Evolutionary conservation across 30 jellyfish, hydroid and myxozoan genomes (phyloP).

Genomic region (Rhopilema esculentum): DNA sequence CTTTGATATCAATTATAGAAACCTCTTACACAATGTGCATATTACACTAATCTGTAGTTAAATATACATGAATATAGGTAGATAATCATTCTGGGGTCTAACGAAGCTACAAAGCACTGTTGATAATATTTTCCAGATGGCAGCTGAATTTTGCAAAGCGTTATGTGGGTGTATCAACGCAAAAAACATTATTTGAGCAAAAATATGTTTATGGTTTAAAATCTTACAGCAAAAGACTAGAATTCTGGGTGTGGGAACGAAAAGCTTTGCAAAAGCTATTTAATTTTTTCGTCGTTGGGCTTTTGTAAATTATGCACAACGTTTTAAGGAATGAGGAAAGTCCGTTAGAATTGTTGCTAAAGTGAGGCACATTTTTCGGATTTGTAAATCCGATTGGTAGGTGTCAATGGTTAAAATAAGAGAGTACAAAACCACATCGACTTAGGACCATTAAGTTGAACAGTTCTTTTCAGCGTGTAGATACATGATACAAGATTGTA

Average conservation of each 20-base stretch:
- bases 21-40: too few species aligned
- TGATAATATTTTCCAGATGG: background rate
- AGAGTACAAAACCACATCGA: background rate
- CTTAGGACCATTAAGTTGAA: background rate
- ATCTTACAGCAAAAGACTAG: background rate
- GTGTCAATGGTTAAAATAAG: background rate
- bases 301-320: too few species aligned
- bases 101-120: too few species aligned
- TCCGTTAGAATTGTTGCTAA: background rate
- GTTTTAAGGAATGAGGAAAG: background rate
- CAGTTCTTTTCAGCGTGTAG: background rate
- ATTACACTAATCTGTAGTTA: too few species aligned
- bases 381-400: background rate
- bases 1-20: too few species aligned
- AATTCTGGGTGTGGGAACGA: too few species aligned
- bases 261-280: too few species aligned
- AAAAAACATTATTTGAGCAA: background rate
- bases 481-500: background rate
- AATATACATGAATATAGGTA: too few species aligned
- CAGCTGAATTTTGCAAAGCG: background rate
- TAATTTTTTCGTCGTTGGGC: too few species aligned
- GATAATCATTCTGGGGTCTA: too few species aligned
- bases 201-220: background rate
- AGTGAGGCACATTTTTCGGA: background rate
- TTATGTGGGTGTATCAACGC: background rate